A percentile compares a stretch with the other conserved stretches of the same genome.
Evolutionary conservation across 2,797 vertebrate species (phyloP).

Genomic region (Adrianichthys oophorus): DNA sequence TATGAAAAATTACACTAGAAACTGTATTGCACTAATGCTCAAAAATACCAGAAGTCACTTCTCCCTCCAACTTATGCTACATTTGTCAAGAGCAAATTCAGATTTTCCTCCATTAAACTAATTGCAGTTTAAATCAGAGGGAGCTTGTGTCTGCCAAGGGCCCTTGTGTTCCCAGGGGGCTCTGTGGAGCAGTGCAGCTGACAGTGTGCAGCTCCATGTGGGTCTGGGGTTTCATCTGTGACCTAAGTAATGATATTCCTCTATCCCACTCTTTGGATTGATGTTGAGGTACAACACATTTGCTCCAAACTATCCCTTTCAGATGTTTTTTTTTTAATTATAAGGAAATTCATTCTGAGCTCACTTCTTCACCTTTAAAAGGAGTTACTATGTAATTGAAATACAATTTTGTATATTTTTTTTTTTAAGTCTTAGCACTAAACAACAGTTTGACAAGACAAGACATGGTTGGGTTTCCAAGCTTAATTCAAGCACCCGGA

Average conservation of each 20-base stretch:
- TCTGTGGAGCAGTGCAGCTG: constrained; percentile 67
- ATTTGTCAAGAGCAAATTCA: constrained; percentile 58
- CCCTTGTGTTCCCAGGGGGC: constrained; percentile 57
- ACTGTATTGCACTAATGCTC: constrained; percentile 23
- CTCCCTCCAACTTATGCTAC: constrained; percentile 27
- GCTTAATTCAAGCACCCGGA: constrained; percentile 1
- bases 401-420: no score
- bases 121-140: constrained; percentile 61
- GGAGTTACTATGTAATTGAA: no score
- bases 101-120: constrained; percentile 68
- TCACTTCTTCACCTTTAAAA: no score
- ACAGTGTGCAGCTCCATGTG: constrained; percentile 61
- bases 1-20: not conserved
- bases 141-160: constrained; percentile 60
- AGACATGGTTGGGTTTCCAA: not conserved
- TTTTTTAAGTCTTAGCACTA: not conserved
- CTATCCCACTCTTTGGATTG: constrained; percentile 6
- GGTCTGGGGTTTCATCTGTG: constrained; percentile 73
- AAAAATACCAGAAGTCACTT: constrained; percentile 28
- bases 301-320: not conserved
- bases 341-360: no score
- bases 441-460: constrained; percentile 7
- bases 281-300: constrained; percentile 14
- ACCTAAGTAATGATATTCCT: constrained; percentile 49
- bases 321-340: no score